Percentiles rank a stretch among this genome's conserved stretches.
phyloP scores from a whole-genome alignment of 2,113 vertebrate genomes.

The Emydocephalus ijimae region DNA sequence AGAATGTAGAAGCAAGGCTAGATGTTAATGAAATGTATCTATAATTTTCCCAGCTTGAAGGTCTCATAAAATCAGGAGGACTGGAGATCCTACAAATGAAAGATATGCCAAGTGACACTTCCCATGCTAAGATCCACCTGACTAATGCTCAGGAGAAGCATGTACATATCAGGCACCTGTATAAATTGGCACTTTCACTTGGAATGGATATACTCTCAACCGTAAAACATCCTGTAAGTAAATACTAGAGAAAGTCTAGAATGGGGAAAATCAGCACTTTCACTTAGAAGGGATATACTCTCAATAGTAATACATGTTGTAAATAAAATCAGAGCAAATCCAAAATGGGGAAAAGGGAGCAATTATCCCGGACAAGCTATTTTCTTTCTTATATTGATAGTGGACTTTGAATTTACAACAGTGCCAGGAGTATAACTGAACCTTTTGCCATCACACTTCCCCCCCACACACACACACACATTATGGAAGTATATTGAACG shows the following conservation, averaged over 20 bases:
- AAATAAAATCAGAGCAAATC: constrained; percentile 53
- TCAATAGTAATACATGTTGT: constrained; percentile 75
- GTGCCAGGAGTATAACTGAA: background rate
- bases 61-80: constrained; percentile 68
- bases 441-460: background rate
- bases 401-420: rapidly evolving
- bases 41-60: constrained; percentile 65
- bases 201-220: constrained; percentile 78
- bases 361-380: background rate
- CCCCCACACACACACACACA: too few species aligned
- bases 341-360: background rate
- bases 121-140: constrained; percentile 58
- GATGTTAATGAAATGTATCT: background rate
- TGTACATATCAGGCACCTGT: constrained; percentile 68
- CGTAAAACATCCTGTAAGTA: constrained; percentile 75
- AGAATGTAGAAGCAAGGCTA: background rate
- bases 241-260: background rate
- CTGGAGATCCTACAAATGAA: constrained; percentile 56
- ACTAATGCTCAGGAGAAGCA: constrained; percentile 67
- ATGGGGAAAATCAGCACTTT: constrained; percentile 56
- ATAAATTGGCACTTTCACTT: constrained; percentile 68
- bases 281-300: constrained; percentile 75
- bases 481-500: background rate
- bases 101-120: constrained; percentile 46
- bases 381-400: background rate